phyloP scores from a whole-genome alignment of 2,888 invertebrate genomes.

The Schizotus pectinicornis region DNA sequence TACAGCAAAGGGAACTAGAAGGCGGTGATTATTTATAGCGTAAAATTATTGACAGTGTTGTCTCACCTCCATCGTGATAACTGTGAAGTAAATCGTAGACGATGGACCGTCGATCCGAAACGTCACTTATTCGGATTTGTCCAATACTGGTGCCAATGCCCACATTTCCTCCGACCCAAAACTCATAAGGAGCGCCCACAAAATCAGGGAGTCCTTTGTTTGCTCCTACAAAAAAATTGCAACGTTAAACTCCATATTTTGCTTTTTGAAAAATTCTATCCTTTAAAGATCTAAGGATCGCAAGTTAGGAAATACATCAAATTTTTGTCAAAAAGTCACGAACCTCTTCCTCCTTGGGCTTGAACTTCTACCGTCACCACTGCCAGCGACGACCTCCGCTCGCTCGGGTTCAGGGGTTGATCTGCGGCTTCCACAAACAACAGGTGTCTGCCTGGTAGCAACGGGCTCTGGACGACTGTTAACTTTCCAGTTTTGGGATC shows the following conservation, averaged over 20 bases:
- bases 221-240: constrained; percentile 19
- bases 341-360: constrained; percentile 61
- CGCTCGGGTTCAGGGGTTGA: constrained; percentile 83
- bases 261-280: too few species aligned
- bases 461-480: constrained; percentile 68
- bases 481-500: constrained; percentile 75
- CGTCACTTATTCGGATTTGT: constrained; percentile 79
- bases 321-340: too few species aligned
- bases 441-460: constrained; percentile 76
- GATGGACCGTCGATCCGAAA: constrained; percentile 68
- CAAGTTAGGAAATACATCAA: too few species aligned
- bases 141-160: constrained; percentile 85
- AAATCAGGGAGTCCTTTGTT: constrained; percentile 72
- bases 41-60: neutral
- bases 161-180: constrained; percentile 89
- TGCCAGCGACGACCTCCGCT: constrained; percentile 79
- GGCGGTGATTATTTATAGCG: neutral
- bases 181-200: constrained; percentile 84
- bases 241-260: too few species aligned
- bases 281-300: constrained; percentile 54
- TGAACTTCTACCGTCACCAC: constrained; percentile 84
- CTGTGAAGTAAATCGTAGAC: constrained; percentile 83
- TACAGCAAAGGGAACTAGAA: constrained; percentile 87
- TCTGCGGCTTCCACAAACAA: constrained; percentile 85
- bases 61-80: constrained; percentile 79